phyloP scores from a whole-genome alignment of 2,888 invertebrate genomes.

The Drymonia ruficornis region DNA sequence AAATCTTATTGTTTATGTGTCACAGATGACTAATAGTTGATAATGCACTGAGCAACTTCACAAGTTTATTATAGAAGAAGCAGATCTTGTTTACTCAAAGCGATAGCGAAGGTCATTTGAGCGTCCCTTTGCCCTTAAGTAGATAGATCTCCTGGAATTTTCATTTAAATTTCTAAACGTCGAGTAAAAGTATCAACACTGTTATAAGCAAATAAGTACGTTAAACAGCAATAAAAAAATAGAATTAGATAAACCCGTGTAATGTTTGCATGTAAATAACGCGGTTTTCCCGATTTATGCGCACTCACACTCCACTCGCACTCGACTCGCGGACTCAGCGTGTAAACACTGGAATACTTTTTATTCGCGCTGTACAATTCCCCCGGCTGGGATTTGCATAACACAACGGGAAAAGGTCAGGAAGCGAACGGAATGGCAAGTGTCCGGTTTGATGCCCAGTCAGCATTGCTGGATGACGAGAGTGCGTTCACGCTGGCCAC shows the following conservation, averaged over 20 bases:
- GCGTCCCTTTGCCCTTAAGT: no score
- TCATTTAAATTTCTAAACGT: no score
- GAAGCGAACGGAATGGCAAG: conserved; percentile 82
- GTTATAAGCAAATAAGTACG: no score
- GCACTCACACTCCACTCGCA: conserved; percentile 71
- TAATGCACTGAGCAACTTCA: no score
- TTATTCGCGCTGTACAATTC: conserved; percentile 80
- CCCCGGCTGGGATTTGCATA: conserved; percentile 80
- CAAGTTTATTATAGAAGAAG: no score
- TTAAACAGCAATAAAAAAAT: not conserved
- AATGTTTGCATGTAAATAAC: conserved; percentile 53
- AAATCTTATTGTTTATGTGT: no score
- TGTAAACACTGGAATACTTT: conserved; percentile 80
- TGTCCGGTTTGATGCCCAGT: conserved; percentile 78
- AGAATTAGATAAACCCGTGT: conserved; percentile 3
- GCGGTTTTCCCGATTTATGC: conserved; percentile 72
- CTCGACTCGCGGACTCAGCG: conserved; percentile 74
- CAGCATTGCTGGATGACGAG: conserved; percentile 65
- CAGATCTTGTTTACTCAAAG: no score
- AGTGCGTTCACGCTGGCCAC: conserved; percentile 43
- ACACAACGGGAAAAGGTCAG: conserved; percentile 84
- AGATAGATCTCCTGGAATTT: no score
- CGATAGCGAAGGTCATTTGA: no score
- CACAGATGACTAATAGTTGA: no score
- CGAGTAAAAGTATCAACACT: not conserved